Evolutionary conservation across 2,888 invertebrate genomes (phyloP), one percentile per base, ranked within the genome.

Genomic region (Oxytorus armatus): DNA sequence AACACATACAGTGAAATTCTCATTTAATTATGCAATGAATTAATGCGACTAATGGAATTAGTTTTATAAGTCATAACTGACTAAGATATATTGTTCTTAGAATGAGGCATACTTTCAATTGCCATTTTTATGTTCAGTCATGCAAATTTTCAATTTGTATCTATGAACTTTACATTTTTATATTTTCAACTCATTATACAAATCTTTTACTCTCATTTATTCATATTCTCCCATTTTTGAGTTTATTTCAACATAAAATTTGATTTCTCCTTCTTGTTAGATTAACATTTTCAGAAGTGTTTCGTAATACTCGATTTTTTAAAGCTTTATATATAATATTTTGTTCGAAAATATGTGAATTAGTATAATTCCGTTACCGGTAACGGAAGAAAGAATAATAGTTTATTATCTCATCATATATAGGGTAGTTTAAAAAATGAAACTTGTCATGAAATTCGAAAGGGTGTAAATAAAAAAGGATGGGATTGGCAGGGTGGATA

Each of bases 11-110:
- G 21, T 29, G 11, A 42, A 16, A 59, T 59, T 59, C 23, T 59
- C 21, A 59, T 70, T 70, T 49, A 70, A 49, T 59, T 70, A 59
- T 70, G 59, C 10, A n/a, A 21, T 29, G 36, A 49, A 59, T 49
- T 49, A 70, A 39, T 51, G 70, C 59, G 11, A 29, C 33, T 59
- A 23, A 36, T 72, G 49, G 49, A 57, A 44, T 59, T 70, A 57
- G 18, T 55, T 44, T 18, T 18, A 16, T 36, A 51, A n/a, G 25
- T 53, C 18, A 53, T 53, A n/a, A n/a, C 25, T 25, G 25, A 51
- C 23, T 10, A 1, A n/a, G 25, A n/a, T 53, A 11, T 11, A 53
- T 18, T 49, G 18, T 49, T 3, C 16, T 53, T 3, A 29, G 29
- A 29, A 29, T 29, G 5, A 29, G 2, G 5, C 29, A 29, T 29